Base-by-base conservation (phyloP, 2,888 invertebrate species). In the Epinotia bilunana region DNA sequence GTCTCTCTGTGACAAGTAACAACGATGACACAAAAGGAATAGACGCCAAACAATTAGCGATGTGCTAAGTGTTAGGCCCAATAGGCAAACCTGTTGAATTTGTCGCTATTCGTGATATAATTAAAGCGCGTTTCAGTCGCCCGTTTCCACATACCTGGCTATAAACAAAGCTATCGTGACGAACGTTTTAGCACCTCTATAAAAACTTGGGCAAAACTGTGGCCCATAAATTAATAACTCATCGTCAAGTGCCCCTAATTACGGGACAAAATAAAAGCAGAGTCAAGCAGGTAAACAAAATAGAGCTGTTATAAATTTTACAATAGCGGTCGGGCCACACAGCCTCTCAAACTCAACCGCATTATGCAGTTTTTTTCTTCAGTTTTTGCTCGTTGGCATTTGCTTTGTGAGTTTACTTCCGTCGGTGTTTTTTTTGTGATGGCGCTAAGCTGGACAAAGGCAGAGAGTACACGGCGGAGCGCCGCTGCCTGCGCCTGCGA, bases 231-330 rank as follows among this genome's bases (percentile, higher is more conserved):
- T 93, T 93, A 93, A 94, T 94, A 93, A 94, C 87, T 92, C 93
- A 92, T 90, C 91, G 93, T 90, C 90, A 91, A 92, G 89, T 91
- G 85, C 90, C 90, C 88, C 90, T 93, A 93, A 93, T 93, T 91
- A 94, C 89, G 78, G 86, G 81, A 91, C 90, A 92, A 90, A 91
- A 91, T 89, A 90, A 90, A 72, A 88, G 86, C 82, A 83, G 83
- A 91, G 87, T 91, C 86, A 88, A 87, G 91, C 93, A 94, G 93
- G 93, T 93, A 93, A 91, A 92, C 91, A 92, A 90, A 92, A 93
- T 93, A 92, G 92, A 93, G 93, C 89, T 91, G 93, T 93, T 93
- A 87, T 93, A 93, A 93, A 94, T 93, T 93, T 92, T 89, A 92
- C 91, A 91, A 93, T 89, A 91, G 89, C 87, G 86, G 87, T 86